Percentiles rank a stretch among this genome's conserved stretches.
Evolutionary conservation across 1,140 invertebrate genomes (phyloP).

Genomic region (Caenorhabditis brenneri): DNA sequence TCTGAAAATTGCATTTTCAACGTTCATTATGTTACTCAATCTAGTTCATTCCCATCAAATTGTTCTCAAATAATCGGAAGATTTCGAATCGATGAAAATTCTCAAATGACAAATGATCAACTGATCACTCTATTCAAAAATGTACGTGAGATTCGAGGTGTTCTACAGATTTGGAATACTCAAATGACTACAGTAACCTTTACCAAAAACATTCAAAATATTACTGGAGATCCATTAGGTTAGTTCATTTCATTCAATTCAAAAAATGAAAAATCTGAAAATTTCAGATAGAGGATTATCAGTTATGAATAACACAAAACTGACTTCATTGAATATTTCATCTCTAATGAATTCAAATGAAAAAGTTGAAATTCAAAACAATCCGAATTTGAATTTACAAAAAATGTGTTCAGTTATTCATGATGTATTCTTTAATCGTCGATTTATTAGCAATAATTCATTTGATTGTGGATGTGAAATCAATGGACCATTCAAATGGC

Average conservation of each 20-base stretch:
- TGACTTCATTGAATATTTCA: background rate
- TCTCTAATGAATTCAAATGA: background rate
- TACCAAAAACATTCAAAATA: background rate
- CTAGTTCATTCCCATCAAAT: background rate
- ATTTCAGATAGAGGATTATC: background rate
- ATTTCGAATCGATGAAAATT: slow-evolving; percentile 1
- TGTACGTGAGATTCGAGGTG: background rate
- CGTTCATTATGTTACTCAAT: background rate
- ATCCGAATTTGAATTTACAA: background rate
- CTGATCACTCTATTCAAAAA: background rate
- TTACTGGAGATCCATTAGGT: slow-evolving; percentile 24
- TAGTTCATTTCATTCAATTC: background rate
- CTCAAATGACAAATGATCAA: background rate
- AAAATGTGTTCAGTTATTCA: slow-evolving; percentile 1
- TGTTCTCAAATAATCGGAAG: slow-evolving; percentile 11
- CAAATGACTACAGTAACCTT: background rate
- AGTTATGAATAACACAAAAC: background rate
- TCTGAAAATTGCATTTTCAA: background rate
- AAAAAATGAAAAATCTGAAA: background rate
- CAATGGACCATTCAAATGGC: background rate
- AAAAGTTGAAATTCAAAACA: background rate
- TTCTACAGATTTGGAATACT: slow-evolving; percentile 13
- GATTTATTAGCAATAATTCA: background rate
- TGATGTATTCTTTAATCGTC: background rate
- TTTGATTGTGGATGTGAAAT: slow-evolving; percentile 29